These are phyloP conservation scores for Peromyscus aztecus DNA, from an alignment of 2,797 vertebrate genomes.

Conservation along the genomic window DNA sequence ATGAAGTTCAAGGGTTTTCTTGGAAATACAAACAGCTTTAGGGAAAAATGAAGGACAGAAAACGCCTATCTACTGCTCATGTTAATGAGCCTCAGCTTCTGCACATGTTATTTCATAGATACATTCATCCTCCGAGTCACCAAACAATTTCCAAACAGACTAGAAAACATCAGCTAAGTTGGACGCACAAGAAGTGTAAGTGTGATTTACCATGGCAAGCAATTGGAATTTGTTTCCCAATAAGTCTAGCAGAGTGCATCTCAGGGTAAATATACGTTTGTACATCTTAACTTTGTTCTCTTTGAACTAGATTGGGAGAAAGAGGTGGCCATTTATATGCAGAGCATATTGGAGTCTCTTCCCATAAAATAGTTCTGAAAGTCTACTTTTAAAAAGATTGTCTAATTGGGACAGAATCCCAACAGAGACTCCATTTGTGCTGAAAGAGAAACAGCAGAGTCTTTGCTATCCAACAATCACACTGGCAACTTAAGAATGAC, in stretches of 20 bases:
- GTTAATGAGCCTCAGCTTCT: not conserved
- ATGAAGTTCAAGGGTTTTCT: not conserved
- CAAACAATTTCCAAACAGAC: constrained; percentile 4
- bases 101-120: not conserved
- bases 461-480: not conserved
- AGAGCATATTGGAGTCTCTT: not conserved
- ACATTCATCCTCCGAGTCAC: not conserved
- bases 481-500: not conserved
- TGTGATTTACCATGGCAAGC: not conserved
- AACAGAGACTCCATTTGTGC: not conserved
- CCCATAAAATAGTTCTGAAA: not conserved
- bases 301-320: not conserved
- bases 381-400: constrained; percentile 24
- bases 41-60: not conserved
- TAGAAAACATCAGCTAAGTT: not conserved
- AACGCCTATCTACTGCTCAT: not conserved
- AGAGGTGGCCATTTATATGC: not conserved
- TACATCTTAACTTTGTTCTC: constrained; percentile 18
- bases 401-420: not conserved
- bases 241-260: not conserved
- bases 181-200: not conserved
- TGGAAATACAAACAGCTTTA: not conserved
- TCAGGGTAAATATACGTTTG: not conserved
- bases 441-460: not conserved
- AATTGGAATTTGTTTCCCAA: not conserved